Evolutionary conservation across 2,113 vertebrate genomes (phyloP), one percentile per base, ranked within the genome.

Genomic region (Triplophysa rosa): DNA sequence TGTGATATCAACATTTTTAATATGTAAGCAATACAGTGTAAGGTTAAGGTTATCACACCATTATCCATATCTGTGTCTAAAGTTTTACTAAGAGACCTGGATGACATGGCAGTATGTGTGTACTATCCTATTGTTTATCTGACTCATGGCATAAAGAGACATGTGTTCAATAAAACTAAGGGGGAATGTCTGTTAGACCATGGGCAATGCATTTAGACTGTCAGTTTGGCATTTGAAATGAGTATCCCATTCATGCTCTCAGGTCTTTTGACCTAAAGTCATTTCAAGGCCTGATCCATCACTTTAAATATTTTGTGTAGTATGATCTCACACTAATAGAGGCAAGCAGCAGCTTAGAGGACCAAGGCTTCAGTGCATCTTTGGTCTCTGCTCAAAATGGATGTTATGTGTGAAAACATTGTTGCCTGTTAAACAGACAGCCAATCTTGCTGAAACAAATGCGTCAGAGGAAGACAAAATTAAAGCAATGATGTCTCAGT

Each of bases 391-490:
- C 16, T 54, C 67, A 14, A 70, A 62, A 63, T 66, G 77, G 40
- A 72, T 69, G 17, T 77, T 80, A 54, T 86, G 86, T 93, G 83
- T 93, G 89, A 93, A 93, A 93, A 88, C 90, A 58, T 95, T 95
- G 63, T 94, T 94, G 84, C 93, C 93, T 94, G 87, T 94, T 93
- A 89, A 93, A 93, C 95, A 99, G 97, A 97, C 97, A 85, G 94
- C 95, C 89, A 98, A 99, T 94, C 94, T 99, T 90, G 97, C 95
- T 86, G 94, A 96, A 92, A 95, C 94, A 62, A 95, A 98, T 86
- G 95, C 94, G 88, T 95, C 98, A 37, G 97, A 99, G 87, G 98
- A 99, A 88, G 97, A 99, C 92, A 99, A 99, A 93, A 96, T 99
- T 90, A 96, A 92, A 95, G 95, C 94, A 83, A 94, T 99, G 94